Evolutionary conservation across 1,140 invertebrate species (phyloP).

Genomic region (Zaprionus vittiger): DNA sequence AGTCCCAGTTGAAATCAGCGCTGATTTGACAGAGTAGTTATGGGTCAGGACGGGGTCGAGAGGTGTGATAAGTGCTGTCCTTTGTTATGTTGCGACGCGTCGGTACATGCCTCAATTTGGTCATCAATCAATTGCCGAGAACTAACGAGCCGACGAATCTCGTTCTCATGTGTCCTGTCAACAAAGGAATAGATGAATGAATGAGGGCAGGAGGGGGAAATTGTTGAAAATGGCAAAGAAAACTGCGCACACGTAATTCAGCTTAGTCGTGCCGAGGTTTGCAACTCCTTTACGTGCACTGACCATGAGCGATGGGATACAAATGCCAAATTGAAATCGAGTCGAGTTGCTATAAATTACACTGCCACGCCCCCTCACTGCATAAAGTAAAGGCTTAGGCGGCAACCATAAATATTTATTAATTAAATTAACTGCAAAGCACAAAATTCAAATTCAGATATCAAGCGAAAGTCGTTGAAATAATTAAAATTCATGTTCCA

Average conservation of each 20-base stretch:
- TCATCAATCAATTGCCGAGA: slow-evolving; percentile 74
- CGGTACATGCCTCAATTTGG: slow-evolving; percentile 59
- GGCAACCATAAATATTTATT: slow-evolving; percentile 79
- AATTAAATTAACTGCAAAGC: slow-evolving; percentile 75
- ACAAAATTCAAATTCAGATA: slow-evolving; percentile 75
- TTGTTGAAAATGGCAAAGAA: slow-evolving; percentile 1
- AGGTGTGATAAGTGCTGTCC: slow-evolving; percentile 77
- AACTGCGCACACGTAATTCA: slow-evolving; percentile 68
- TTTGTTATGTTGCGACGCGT: slow-evolving; percentile 31
- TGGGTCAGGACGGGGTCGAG: slow-evolving; percentile 15
- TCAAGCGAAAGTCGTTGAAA: slow-evolving; percentile 55
- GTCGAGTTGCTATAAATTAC: slow-evolving; percentile 35
- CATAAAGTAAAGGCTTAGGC: slow-evolving; percentile 32
- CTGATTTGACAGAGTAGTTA: slow-evolving; percentile 54
- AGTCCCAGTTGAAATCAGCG: slow-evolving; percentile 63
- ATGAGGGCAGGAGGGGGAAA: not conserved
- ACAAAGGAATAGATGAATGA: slow-evolving; percentile 2
- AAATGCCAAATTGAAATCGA: slow-evolving; percentile 42
- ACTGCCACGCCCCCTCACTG: slow-evolving; percentile 17
- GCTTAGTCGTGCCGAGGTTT: slow-evolving; percentile 55
- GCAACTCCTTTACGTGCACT: slow-evolving; percentile 33
- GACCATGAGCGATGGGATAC: slow-evolving; percentile 63
- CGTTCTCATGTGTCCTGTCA: slow-evolving; percentile 15
- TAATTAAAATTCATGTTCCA: slow-evolving; percentile 78
- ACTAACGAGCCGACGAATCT: slow-evolving; percentile 61